Conservation (phyloP, 2,888 invertebrate genomes). For the Gymnoscelis rufifasciata region DNA sequence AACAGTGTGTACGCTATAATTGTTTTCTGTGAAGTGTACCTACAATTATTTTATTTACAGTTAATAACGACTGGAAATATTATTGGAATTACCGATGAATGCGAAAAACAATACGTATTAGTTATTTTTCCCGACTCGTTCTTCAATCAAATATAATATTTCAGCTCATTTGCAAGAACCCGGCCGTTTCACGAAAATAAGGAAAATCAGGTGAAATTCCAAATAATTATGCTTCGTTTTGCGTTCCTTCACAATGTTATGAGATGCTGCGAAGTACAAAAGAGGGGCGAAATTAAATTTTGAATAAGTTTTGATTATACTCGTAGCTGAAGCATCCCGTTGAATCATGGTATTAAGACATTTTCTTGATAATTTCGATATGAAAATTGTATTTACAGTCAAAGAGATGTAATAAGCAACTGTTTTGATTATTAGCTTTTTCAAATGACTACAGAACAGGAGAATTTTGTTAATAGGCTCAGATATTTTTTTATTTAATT, state of each 20-base stretch:
- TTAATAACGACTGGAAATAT: too few species aligned
- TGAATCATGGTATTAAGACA: background rate
- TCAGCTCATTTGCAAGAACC: constrained; percentile 17
- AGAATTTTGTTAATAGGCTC: too few species aligned
- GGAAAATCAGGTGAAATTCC: constrained; percentile 24
- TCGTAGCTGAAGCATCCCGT: background rate
- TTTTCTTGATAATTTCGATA: background rate
- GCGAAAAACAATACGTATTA: too few species aligned
- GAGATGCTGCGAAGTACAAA: constrained; percentile 15
- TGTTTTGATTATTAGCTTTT: too few species aligned
- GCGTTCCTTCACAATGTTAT: constrained; percentile 23
- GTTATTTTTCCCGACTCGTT: background rate
- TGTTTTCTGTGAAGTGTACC: too few species aligned
- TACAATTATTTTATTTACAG: too few species aligned
- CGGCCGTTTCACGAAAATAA: constrained; percentile 21
- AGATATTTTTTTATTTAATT: too few species aligned
- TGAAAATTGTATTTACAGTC: too few species aligned
- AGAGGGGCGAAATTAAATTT: constrained; percentile 19
- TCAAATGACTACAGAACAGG: too few species aligned
- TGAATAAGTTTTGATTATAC: constrained; percentile 12
- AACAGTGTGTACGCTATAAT: too few species aligned
- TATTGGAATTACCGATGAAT: too few species aligned
- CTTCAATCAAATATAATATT: constrained; percentile 15
- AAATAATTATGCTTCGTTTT: constrained; percentile 25
- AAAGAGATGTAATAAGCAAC: too few species aligned